Percentiles rank a stretch among this genome's conserved stretches.
These are phyloP conservation scores for Phengaris arion DNA, from an alignment of 2,888 invertebrate species.

Conservation along the genomic window DNA sequence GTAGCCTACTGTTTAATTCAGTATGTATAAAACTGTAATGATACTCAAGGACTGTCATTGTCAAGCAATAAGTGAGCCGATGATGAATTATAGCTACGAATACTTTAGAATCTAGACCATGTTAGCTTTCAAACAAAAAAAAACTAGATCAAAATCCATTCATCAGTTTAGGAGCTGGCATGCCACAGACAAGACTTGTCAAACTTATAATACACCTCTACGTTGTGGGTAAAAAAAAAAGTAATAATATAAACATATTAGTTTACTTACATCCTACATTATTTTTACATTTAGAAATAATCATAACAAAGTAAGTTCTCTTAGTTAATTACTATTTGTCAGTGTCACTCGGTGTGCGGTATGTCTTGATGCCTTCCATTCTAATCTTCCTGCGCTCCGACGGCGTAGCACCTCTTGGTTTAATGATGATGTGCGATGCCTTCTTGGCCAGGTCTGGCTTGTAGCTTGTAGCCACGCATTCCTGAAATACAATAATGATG, in stretches of 20 bases:
- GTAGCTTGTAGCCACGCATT: slow-evolving; percentile 45
- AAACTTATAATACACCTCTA: too few species aligned
- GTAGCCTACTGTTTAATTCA: too few species aligned
- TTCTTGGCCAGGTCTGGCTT: slow-evolving; percentile 51
- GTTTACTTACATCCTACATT: slow-evolving; percentile 1
- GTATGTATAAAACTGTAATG: too few species aligned
- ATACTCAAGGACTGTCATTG: too few species aligned
- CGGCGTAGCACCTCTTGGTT: slow-evolving; percentile 59
- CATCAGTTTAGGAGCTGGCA: too few species aligned
- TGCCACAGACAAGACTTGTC: too few species aligned
- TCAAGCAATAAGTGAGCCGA: too few species aligned
- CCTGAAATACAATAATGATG: slow-evolving; percentile 44
- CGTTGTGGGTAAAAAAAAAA: background rate
- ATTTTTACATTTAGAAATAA: background rate
- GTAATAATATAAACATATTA: background rate
- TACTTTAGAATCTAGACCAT: too few species aligned
- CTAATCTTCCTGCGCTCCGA: slow-evolving; percentile 57
- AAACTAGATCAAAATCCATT: too few species aligned
- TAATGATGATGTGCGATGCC: slow-evolving; percentile 53
- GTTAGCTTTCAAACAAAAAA: slow-evolving; percentile 45
- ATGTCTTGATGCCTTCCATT: slow-evolving; percentile 53
- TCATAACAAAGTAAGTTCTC: background rate
- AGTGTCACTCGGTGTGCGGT: slow-evolving; percentile 40
- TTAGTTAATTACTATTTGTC: background rate
- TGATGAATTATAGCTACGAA: too few species aligned